Evolutionary conservation across 1,140 invertebrate genomes (phyloP), one percentile per base, ranked within the genome.

Genomic region (Psilanteris sp.): DNA sequence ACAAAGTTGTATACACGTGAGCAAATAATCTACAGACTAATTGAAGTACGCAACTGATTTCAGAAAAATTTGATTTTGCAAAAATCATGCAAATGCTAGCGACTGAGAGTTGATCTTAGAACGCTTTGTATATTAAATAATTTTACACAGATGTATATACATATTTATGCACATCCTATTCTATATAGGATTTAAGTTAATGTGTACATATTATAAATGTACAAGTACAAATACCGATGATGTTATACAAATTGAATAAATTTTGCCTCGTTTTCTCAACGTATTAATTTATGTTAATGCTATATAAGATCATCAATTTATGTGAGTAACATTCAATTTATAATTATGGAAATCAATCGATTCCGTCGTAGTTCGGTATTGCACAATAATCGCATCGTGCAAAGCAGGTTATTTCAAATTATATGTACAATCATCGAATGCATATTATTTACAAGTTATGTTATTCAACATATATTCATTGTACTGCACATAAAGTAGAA

Each of bases 371-470:
- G 4, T 36, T 27, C 7, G 8, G 6, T 41, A 29, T 50, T 64
- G 43, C 44, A 50, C 44, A 64, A 64, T 50, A 41, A 24, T 64
- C 16, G 10, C 20, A 31, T 32, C 36, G 10, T 50, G 18, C 41
- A 61, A 10, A 27, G 26, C 26, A 3, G 46, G 7, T 39, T 24
- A 48, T 50, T 50, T 10, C 50, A 24, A 59, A 22, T 41, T 50
- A 9, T 64, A 64, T 64, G 6, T 64, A 50, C 44, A 64, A 48
- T 29, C 22, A 16, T 44, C 7, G 34, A 52, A 52, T 18, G 29
- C 27, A 66, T 52, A 27, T 34, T 66, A 66, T 66, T 52, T 66
- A 66, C 61, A 66, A 66, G 11, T 48, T 29, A 39, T 39, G 43
- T 31, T 50, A 29, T 37, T 3, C 6, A 57, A 44, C 16, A 26